Evolutionary conservation across 2,888 invertebrate species (phyloP), one percentile per base, ranked within the genome.

Genomic region (Acleris sparsana): DNA sequence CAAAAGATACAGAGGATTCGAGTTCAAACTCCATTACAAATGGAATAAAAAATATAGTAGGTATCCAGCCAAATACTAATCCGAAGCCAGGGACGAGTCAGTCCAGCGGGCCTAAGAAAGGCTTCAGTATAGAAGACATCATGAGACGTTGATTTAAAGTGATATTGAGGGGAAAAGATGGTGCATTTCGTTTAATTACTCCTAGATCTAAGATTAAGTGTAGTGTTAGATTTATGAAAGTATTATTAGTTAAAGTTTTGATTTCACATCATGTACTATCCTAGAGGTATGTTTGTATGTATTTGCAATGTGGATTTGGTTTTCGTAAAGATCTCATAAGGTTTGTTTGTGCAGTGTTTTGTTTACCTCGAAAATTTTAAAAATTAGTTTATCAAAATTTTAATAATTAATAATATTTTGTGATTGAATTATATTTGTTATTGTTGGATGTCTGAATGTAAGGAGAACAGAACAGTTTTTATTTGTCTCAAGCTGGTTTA

Each of bases 81-180:
- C 87, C 92, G 1, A 93, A 93, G 49, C 94, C 93, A 13, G 92
- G 93, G 33, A 93, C 93, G 20, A 94, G 94, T 68, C 94, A 94
- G 52, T 92, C 94, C 0, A 93, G 93, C 74, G 94, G 95, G 11
- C 94, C 96, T 73, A 96, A 96, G 78, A 96, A 97, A 80, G 97
- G 97, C 18, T 97, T 97, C 85, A 97, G 97, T 82, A 97, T 97
- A 92, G 97, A 97, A 80, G 97, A 97, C 75, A 97, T 97, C 74
- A 97, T 97, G 97, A 94, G 97, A 79, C 96, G 97, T 87, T 97
- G 93, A 94, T 81, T 55, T 20, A 61, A 55, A 61, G 65, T 65
- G 60, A 60, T 65, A 61, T 60, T 59, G 48, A 60, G 60, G 18
- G 49, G 44, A 71, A 71, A 56, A 66, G 55, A 59, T 57, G 59